phyloP scores from a whole-genome alignment of 2,113 vertebrate species.

The Gnathonemus longibarbis region DNA sequence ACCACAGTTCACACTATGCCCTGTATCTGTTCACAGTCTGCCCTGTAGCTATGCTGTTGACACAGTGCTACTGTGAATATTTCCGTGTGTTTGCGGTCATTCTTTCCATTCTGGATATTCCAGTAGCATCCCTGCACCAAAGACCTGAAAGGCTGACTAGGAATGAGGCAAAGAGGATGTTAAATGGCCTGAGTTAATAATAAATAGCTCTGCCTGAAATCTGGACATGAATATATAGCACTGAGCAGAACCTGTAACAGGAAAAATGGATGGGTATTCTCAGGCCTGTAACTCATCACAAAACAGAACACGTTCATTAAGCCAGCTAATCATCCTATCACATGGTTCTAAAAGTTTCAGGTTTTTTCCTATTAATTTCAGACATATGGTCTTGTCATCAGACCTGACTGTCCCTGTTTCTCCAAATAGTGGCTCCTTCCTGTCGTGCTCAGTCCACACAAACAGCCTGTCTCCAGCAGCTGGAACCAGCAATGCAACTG shows the following conservation, averaged over 20 bases:
- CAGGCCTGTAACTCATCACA: background rate
- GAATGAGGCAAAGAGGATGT: background rate
- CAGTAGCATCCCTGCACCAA: background rate
- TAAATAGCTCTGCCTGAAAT: background rate
- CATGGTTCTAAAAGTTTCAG: background rate
- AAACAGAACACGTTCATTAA: background rate
- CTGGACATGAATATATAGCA: slow-evolving; percentile 1
- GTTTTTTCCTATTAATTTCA: background rate
- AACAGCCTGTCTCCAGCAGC: background rate
- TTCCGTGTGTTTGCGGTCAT: background rate
- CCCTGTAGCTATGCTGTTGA: background rate
- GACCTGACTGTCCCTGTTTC: background rate
- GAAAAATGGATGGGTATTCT: background rate
- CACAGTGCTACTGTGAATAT: background rate
- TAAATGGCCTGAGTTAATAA: background rate
- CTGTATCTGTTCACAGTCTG: background rate
- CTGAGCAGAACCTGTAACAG: background rate
- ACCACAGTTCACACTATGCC: background rate
- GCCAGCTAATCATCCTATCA: background rate
- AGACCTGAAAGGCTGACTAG: background rate
- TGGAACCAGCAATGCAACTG: background rate
- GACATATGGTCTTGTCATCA: background rate
- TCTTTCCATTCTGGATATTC: background rate
- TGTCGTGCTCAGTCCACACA: background rate
- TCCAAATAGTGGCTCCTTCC: background rate